Percentiles rank a stretch among this genome's conserved stretches.
phyloP scores from a whole-genome alignment of 2,113 vertebrate species.

The Notarius quadriscutis region DNA sequence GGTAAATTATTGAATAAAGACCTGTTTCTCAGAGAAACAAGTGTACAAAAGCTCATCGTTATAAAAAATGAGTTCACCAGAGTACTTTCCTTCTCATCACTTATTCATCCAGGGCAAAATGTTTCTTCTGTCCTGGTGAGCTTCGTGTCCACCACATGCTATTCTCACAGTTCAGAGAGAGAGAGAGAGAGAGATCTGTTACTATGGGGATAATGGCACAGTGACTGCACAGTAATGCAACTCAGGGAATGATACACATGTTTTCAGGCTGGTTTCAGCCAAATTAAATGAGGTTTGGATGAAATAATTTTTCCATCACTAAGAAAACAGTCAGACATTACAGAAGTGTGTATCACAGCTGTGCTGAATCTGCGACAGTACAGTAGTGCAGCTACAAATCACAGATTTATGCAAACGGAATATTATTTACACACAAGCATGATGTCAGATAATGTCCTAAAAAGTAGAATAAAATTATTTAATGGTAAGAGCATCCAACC shows the following conservation, averaged over 20 bases:
- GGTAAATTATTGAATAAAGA: conserved; percentile 60
- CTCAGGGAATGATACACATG: not conserved
- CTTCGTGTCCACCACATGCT: conserved; percentile 37
- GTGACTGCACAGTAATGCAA: not conserved
- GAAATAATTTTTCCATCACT: not conserved
- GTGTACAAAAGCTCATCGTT: conserved; percentile 57
- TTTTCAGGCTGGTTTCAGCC: not conserved
- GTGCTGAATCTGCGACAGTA: not conserved
- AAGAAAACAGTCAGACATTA: not conserved
- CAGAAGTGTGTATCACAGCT: no score
- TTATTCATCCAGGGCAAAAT: conserved; percentile 71
- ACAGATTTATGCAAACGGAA: conserved; percentile 5
- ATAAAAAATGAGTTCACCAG: conserved; percentile 65
- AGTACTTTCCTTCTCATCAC: conserved; percentile 68
- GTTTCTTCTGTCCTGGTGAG: conserved; percentile 60
- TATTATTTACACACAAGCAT: not conserved
- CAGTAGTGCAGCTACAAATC: not conserved
- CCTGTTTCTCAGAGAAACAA: conserved; percentile 55
- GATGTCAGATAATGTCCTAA: not conserved
- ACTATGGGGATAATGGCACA: conserved; percentile 1
- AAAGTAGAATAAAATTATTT: no score
- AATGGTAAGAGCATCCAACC: no score
- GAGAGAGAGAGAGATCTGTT: not conserved
- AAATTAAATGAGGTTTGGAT: not conserved
- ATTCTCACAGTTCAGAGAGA: conserved; percentile 40